Base-by-base conservation (phyloP, 2,888 invertebrate genomes). In the Plagodis dolabraria region DNA sequence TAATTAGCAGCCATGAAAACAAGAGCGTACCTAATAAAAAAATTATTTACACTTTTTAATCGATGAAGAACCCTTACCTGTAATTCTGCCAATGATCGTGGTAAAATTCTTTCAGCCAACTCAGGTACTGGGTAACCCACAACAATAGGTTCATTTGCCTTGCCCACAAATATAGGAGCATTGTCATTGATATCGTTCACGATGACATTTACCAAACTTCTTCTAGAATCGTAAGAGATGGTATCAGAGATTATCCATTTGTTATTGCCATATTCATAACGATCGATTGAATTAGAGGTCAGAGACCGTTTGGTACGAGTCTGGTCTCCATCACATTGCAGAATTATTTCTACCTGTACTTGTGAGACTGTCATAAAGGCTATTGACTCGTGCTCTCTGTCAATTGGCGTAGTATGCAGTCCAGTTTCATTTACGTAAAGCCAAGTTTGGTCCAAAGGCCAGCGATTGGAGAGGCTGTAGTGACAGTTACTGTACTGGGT, bases 161-260 rank as follows among this genome's bases (percentile, higher is more conserved):
- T 85, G 2, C 78, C 82, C 34, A 79, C 64, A 66, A 94, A 94
- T 75, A 86, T 78, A 0, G 94, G 94, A 5, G 65, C 44, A 66
- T 94, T 90, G 65, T 94, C 93, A 68, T 94, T 94, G n/a, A 90
- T 89, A 65, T 94, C 94, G 22, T 89, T 89, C 0, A 94, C 90
- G 58, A 93, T 88, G 47, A 94, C 74, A 63, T 91, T 91, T 1
- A 94, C 85, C 40, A 91, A 75, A 65, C 88, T 91, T 47, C 85
- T 76, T 63, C 85, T 79, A 0, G 86, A 70, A 57, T 91, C 83
- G 69, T 81, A 87, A 5, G 64, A 63, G 50, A 93, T 91, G 5
- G 86, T 75, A 51, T 92, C 86, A 9, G 89, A 80, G 43, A 89
- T 72, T 38, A 92, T 71, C 91, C 93, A 93, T 67, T 79, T 82